A percentile compares a stretch with the other conserved stretches of the same genome.
Evolutionary conservation across 2,797 vertebrate species (phyloP).

Genomic region (Uromys caudimaculatus): DNA sequence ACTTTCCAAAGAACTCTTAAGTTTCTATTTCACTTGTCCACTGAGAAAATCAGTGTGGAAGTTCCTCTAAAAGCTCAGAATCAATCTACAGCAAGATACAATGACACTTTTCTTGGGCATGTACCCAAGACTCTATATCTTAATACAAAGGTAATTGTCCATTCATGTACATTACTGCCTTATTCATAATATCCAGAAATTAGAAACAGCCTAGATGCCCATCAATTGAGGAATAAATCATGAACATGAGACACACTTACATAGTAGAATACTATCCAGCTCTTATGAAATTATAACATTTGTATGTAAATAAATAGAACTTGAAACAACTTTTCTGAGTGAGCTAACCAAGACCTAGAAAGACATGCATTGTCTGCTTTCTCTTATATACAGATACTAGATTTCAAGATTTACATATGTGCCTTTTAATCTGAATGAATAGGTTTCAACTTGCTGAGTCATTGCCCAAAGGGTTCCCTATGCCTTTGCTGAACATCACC

Average conservation of each 20-base stretch:
- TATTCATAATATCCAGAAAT: neutral
- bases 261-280: neutral
- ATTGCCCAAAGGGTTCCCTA: neutral
- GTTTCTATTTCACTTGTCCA: neutral
- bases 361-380: neutral
- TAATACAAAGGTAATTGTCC: neutral
- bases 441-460: neutral
- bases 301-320: neutral
- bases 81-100: neutral
- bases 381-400: neutral
- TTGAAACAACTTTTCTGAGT: neutral
- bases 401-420: neutral
- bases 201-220: neutral
- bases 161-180: neutral
- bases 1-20: neutral
- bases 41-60: neutral
- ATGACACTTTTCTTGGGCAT: neutral
- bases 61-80: neutral
- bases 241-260: neutral
- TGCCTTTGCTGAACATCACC: neutral
- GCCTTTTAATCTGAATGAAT: neutral
- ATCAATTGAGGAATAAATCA: neutral
- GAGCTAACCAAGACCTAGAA: neutral
- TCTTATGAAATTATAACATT: neutral
- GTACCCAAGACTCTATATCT: neutral